A percentile compares a stretch with the other conserved stretches of the same genome.
Evolutionary conservation across 2,888 invertebrate species (phyloP).

Genomic region (Troides aeacus): DNA sequence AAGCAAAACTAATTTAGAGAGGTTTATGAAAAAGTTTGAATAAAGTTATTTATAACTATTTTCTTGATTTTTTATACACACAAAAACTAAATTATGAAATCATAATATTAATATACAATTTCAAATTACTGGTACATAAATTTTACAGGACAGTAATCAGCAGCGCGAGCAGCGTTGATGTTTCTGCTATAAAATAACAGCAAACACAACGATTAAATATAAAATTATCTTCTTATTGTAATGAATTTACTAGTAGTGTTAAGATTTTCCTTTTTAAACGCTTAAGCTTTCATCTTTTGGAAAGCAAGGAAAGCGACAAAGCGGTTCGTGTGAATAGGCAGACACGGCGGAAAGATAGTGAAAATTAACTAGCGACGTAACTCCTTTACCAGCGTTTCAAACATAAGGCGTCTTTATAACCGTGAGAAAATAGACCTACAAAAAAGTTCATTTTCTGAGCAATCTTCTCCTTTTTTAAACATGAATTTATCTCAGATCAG

Average conservation of each 20-base stretch:
- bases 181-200: too few relatives aligned
- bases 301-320: not conserved
- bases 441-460: conserved; percentile 14
- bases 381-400: conserved; percentile 18
- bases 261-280: not conserved
- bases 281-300: not conserved
- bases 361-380: conserved; percentile 16
- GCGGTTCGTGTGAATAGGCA: conserved; percentile 5
- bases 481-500: not conserved
- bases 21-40: too few relatives aligned
- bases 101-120: too few relatives aligned
- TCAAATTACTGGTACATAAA: too few relatives aligned
- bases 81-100: too few relatives aligned
- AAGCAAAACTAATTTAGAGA: not conserved
- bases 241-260: not conserved
- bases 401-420: conserved; percentile 11
- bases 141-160: too few relatives aligned
- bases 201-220: not conserved
- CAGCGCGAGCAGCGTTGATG: too few relatives aligned
- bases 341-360: conserved; percentile 10
- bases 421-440: conserved; percentile 11
- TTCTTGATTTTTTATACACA: too few relatives aligned
- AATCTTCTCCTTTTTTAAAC: not conserved
- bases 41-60: too few relatives aligned
- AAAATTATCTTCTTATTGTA: not conserved